Conservation (phyloP, 2,888 invertebrate genomes). For the Priocnemis perturbator region DNA sequence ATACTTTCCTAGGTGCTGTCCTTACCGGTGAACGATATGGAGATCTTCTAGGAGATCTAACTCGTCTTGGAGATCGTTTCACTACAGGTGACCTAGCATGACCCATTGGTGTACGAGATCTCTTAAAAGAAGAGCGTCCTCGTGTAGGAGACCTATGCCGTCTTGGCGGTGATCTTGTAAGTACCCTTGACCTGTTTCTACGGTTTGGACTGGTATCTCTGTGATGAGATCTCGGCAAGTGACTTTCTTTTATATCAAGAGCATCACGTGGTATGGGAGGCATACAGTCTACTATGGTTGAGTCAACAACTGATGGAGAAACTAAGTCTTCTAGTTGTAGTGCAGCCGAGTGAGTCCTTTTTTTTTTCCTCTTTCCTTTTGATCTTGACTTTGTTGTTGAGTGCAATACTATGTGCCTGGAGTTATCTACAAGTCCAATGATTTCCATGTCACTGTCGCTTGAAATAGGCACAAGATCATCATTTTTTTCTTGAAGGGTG, state of each 20-base stretch:
- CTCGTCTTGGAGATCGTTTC: constrained; percentile 45
- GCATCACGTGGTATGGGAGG: constrained; percentile 21
- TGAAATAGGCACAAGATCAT: constrained; percentile 70
- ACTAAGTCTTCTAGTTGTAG: constrained; percentile 48
- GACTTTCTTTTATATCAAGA: constrained; percentile 35
- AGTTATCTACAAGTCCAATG: constrained; percentile 61
- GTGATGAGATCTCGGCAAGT: constrained; percentile 39
- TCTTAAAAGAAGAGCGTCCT: constrained; percentile 43
- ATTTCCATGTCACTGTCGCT: constrained; percentile 73
- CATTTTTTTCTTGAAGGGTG: constrained; percentile 67
- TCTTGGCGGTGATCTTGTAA: constrained; percentile 48
- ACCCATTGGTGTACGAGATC: constrained; percentile 51
- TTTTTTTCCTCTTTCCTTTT: constrained; percentile 63
- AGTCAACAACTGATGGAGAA: constrained; percentile 35
- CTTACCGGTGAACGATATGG: constrained; percentile 36
- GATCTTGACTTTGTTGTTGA: constrained; percentile 40
- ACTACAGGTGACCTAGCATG: constrained; percentile 33
- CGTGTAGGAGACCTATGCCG: constrained; percentile 44
- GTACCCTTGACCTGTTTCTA: constrained; percentile 33
- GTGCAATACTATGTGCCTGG: constrained; percentile 42
- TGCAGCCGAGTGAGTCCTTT: constrained; percentile 41
- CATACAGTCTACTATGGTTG: constrained; percentile 16
- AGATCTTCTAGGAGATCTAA: constrained; percentile 37
- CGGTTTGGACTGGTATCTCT: constrained; percentile 49
- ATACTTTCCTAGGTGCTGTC: constrained; percentile 32